Evolutionary conservation across 2,113 vertebrate species (phyloP), one percentile per base, ranked within the genome.

Genomic region (Neodon shergylaensis): DNA sequence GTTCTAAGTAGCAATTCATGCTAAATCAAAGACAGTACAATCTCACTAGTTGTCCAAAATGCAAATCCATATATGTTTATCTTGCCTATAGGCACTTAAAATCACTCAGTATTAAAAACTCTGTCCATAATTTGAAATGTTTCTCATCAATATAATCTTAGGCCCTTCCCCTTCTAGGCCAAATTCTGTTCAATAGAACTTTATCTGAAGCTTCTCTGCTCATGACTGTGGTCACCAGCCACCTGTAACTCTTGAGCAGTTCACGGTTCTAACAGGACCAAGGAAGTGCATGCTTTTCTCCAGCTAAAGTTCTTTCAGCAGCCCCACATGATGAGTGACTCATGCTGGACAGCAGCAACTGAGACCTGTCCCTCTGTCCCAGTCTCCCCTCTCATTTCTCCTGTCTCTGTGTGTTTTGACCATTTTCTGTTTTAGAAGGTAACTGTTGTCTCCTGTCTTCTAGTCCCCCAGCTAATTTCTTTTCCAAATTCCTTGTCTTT

Each of bases 161-260:
- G 13, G 4, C 10, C 3, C 2, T 6, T 42, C 70, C 44, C 0
- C 52, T 44, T 49, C n/a, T 79, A 28, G 13, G 17, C 4, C 8
- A 65, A 33, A 28, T 42, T 49, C 5, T 52, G 11, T 7, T 82
- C 21, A 52, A 4, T n/a, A 66, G 52, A 65, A 72, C 17, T 63
- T 79, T 44, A 12, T 84, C 31, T 42, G 72, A 52, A n/a, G 5
- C 44, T 72, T 88, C 73, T 90, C 3, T 74, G 7, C 65, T 66
- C 28, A 54, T 7, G 28, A 24, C 16, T 5, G 8, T 58, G 1
- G 2, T 8, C 36, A 58, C 0, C 16, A 66, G 19, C 1, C 52
- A 49, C 84, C 36, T 14, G n/a, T 31, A 24, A 19, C 42, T 31
- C 61, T 1, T 13, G 22, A 96, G 17, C 17, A 44, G 19, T 76